These are phyloP conservation scores for Pelochelys cantorii DNA, from an alignment of 2,797 vertebrate genomes.

Conservation along the genomic window DNA sequence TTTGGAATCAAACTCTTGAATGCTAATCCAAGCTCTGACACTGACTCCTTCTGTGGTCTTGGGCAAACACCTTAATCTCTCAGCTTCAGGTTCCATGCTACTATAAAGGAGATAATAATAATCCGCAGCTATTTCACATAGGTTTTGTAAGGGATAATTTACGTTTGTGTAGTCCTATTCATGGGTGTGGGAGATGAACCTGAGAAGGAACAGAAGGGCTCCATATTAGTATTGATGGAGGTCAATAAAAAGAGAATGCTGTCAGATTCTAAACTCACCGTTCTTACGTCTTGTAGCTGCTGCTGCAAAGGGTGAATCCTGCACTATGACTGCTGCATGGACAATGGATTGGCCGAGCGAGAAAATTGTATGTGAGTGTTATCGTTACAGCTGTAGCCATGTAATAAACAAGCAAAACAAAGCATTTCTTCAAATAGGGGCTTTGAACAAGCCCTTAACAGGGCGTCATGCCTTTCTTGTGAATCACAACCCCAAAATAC, in stretches of 20 bases:
- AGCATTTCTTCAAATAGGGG: conserved; percentile 31
- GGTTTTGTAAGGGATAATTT: not conserved
- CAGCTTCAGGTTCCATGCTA: not conserved
- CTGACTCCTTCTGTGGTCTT: not conserved
- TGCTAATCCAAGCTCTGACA: not conserved
- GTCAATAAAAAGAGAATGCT: not conserved
- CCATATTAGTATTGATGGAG: accelerated
- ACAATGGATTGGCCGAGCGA: not conserved
- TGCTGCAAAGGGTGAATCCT: not conserved
- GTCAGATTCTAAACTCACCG: not conserved
- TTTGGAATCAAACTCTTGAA: not conserved
- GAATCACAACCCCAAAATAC: conserved; percentile 77
- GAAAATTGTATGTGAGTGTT: not conserved
- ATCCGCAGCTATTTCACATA: accelerated
- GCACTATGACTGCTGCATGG: not conserved
- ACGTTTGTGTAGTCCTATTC: not conserved
- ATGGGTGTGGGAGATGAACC: not conserved
- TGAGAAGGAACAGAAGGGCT: not conserved
- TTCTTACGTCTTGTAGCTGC: not conserved
- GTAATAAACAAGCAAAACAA: conserved; percentile 28
- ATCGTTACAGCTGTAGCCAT: conserved; percentile 9
- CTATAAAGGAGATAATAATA: not conserved
- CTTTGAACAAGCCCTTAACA: conserved; percentile 51
- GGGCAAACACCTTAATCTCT: not conserved
- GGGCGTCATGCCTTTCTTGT: conserved; percentile 69